phyloP scores from a whole-genome alignment of 1,140 invertebrate genomes.

The Papilio helenus region DNA sequence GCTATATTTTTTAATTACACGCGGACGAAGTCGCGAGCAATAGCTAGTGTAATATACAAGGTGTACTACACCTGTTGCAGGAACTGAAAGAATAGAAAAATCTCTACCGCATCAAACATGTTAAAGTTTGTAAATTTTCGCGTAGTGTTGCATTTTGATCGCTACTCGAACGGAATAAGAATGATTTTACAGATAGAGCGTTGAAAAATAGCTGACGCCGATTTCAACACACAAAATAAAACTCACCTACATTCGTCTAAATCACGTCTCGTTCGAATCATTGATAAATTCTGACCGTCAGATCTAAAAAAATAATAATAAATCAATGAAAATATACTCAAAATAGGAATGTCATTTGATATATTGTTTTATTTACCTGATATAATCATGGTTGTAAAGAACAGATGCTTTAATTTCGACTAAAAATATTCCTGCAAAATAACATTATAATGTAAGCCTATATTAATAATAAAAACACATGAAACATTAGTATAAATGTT shows the following conservation, averaged over 20 bases:
- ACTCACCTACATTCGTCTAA: constrained; percentile 1
- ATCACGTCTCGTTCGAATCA: neutral
- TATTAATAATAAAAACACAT: neutral
- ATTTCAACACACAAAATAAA: neutral
- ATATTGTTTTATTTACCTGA: neutral
- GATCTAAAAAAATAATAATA: neutral
- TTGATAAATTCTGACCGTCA: neutral
- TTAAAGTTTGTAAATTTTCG: no score
- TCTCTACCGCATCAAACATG: no score
- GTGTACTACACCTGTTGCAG: no score
- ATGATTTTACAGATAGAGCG: no score
- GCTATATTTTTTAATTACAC: no score
- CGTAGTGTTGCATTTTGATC: no score
- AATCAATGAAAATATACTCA: neutral
- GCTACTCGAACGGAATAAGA: no score
- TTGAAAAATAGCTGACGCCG: no score
- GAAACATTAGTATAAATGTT: no score
- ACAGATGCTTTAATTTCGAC: neutral
- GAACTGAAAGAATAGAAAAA: no score
- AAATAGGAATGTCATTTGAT: neutral
- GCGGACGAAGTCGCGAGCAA: no score
- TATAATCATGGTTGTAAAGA: neutral
- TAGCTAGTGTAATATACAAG: no score
- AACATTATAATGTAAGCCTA: neutral
- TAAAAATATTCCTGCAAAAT: neutral